Evolutionary conservation across 2,888 invertebrate genomes (phyloP).

Genomic region (Amblyjoppa proteus): DNA sequence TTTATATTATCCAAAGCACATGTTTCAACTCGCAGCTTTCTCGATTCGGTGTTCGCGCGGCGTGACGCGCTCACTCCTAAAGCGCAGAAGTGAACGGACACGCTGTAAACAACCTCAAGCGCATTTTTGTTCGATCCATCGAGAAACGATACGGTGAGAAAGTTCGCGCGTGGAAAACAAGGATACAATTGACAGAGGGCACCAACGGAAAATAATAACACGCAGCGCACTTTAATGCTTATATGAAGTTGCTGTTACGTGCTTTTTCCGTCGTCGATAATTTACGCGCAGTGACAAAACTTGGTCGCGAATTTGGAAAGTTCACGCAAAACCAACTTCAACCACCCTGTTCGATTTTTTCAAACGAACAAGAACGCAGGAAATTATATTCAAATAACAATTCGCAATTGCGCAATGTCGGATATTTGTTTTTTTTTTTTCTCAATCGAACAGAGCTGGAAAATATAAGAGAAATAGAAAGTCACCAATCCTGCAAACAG

Average conservation of each 20-base stretch:
- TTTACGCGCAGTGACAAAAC: conserved; percentile 45
- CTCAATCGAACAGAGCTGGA: conserved; percentile 59
- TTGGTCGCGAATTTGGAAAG: conserved; percentile 3
- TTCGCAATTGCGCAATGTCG: neutral
- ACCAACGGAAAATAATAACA: conserved; percentile 59
- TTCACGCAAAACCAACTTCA: conserved; percentile 60
- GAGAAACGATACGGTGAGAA: conserved; percentile 14
- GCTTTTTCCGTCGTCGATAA: neutral
- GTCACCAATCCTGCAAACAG: conserved; percentile 79
- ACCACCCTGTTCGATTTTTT: conserved; percentile 57
- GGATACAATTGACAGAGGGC: conserved; percentile 32
- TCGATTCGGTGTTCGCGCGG: conserved; percentile 58
- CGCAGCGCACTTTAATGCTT: conserved; percentile 55
- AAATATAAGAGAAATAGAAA: conserved; percentile 61
- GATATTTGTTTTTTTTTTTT: neutral
- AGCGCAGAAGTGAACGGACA: conserved; percentile 79
- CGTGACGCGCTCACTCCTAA: conserved; percentile 74
- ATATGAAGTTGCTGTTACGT: conserved; percentile 49
- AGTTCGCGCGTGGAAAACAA: conserved; percentile 44
- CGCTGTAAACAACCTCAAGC: conserved; percentile 22
- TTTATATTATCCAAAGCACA: neutral
- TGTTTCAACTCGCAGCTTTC: conserved; percentile 40
- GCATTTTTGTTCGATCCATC: conserved; percentile 17
- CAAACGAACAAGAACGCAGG: neutral
- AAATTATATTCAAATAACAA: neutral